Percentiles rank a stretch among this genome's conserved stretches.
Evolutionary conservation across 92 coral and sea anemone genomes (phyloP).

Genomic region (Micromussa lordhowensis): DNA sequence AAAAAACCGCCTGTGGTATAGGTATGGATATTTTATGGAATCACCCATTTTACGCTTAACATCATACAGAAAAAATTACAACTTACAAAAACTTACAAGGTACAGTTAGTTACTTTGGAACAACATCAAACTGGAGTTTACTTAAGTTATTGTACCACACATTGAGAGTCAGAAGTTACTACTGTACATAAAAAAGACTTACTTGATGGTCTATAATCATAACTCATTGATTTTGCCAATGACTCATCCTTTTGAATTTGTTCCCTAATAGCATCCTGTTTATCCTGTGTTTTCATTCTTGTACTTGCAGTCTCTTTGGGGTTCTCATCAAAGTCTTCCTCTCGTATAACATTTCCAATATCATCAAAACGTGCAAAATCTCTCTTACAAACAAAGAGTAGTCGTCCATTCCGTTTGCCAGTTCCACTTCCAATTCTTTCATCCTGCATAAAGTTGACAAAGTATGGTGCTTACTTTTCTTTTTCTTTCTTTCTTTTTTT

Average conservation of each 20-base stretch:
- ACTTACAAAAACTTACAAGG: no score
- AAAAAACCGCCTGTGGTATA: no score
- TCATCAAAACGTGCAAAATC: conserved; percentile 68
- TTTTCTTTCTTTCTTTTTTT: no score
- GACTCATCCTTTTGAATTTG: conserved; percentile 10
- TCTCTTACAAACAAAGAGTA: conserved; percentile 58
- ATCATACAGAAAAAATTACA: no score
- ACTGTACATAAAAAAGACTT: no score
- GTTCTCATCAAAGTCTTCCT: conserved; percentile 53
- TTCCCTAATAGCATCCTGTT: neutral
- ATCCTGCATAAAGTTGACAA: conserved; percentile 47
- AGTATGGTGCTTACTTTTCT: no score
- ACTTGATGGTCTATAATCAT: neutral
- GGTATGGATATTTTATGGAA: no score
- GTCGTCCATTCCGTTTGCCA: conserved; percentile 61
- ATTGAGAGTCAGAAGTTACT: no score
- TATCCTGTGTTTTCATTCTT: neutral
- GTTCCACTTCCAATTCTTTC: conserved; percentile 68
- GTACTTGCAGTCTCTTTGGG: neutral
- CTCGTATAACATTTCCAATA: conserved; percentile 64
- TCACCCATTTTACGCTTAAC: no score
- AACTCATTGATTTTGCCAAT: conserved; percentile 11
- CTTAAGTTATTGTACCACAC: no score
- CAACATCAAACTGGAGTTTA: no score
- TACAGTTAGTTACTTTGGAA: no score